Percentiles rank a stretch among this genome's conserved stretches.
phyloP scores from a whole-genome alignment of 2,113 vertebrate species.

The Prinia subflava region DNA sequence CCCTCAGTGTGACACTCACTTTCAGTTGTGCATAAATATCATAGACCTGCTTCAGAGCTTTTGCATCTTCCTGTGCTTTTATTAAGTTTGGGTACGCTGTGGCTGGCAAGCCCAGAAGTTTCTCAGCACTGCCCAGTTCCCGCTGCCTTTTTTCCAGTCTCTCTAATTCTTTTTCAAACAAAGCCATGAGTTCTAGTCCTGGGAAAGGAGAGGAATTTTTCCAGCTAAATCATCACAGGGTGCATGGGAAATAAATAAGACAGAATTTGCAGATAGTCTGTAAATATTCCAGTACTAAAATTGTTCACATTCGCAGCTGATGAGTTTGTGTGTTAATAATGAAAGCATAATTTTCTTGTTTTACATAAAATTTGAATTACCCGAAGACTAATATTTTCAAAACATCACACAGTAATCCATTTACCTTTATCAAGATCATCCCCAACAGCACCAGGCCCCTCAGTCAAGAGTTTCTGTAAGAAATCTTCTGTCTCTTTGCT shows the following conservation, averaged over 20 bases:
- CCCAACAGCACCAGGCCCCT: slow-evolving; percentile 88
- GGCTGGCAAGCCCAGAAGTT: slow-evolving; percentile 84
- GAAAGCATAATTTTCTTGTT: neutral
- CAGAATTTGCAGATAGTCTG: neutral
- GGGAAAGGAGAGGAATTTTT: neutral
- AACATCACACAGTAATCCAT: neutral
- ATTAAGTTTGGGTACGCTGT: slow-evolving; percentile 80
- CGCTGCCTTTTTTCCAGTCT: slow-evolving; percentile 71
- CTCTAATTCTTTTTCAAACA: slow-evolving; percentile 79
- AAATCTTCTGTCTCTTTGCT: slow-evolving; percentile 76
- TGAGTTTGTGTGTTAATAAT: neutral
- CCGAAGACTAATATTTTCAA: neutral
- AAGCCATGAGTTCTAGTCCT: slow-evolving; percentile 80
- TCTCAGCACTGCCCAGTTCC: slow-evolving; percentile 84
- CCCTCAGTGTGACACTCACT: slow-evolving; percentile 41
- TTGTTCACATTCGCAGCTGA: neutral
- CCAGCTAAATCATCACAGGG: neutral
- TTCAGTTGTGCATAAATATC: slow-evolving; percentile 81
- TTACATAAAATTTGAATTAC: neutral
- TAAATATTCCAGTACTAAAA: neutral
- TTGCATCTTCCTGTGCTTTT: slow-evolving; percentile 84
- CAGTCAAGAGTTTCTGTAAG: slow-evolving; percentile 74
- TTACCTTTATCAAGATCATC: slow-evolving; percentile 90
- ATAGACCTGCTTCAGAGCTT: slow-evolving; percentile 80
- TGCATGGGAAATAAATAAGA: neutral